A percentile compares a stretch with the other conserved stretches of the same genome.
These are phyloP conservation scores for Heterodera carotae DNA, from an alignment of 1,140 invertebrate species.

Conservation along the genomic window DNA sequence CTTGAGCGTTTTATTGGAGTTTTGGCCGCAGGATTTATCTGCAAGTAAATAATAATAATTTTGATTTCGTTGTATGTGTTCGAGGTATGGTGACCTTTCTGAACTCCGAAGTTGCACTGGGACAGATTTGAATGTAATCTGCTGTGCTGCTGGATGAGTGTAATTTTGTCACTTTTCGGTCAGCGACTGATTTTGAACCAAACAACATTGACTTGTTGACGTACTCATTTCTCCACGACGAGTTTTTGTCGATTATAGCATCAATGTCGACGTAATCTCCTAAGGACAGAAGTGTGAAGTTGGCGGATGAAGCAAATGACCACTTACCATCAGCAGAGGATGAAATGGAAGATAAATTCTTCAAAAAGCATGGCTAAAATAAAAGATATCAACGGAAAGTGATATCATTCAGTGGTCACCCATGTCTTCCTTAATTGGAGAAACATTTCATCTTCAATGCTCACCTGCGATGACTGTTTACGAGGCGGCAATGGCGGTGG, in stretches of 20 bases:
- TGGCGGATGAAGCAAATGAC: background rate
- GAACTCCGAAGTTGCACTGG: slow-evolving; percentile 23
- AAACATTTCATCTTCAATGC: background rate
- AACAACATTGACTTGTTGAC: slow-evolving; percentile 8
- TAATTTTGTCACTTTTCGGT: background rate
- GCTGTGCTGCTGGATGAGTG: slow-evolving; percentile 1
- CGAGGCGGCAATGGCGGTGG: slow-evolving; percentile 23
- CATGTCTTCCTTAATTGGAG: no score
- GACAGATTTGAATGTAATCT: slow-evolving; percentile 38
- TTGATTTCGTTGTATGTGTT: background rate
- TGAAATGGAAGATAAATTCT: no score
- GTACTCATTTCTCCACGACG: background rate
- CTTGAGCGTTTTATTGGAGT: slow-evolving; percentile 22
- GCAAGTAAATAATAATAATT: background rate
- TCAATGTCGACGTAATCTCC: slow-evolving; percentile 34
- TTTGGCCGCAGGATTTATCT: background rate
- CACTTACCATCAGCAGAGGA: background rate
- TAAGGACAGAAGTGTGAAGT: no score
- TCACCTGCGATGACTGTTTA: slow-evolving; percentile 20
- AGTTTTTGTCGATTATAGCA: background rate
- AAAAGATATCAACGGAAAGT: background rate
- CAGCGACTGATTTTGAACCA: slow-evolving; percentile 7
- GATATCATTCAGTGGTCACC: no score
- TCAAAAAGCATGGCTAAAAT: background rate
- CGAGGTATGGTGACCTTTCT: slow-evolving; percentile 10